Evolutionary conservation across 2,113 vertebrate species (phyloP).

Genomic region (Bos indicus): DNA sequence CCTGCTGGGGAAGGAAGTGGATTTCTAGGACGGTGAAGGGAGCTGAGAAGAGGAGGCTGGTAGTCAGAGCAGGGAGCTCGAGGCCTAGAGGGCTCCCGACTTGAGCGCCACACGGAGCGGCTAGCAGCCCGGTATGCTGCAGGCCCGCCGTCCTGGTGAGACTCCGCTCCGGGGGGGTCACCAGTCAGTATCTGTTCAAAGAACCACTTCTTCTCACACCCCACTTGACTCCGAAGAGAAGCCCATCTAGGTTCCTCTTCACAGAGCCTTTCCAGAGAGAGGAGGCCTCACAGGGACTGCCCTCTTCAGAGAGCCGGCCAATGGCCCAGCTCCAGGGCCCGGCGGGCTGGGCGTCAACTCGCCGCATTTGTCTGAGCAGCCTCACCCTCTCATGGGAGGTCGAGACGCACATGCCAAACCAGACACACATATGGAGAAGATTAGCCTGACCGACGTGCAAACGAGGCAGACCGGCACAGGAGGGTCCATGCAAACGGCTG

Average conservation of each 20-base stretch:
- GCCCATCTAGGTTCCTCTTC: background rate
- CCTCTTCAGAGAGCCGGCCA: background rate
- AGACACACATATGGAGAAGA: slow-evolving; percentile 79
- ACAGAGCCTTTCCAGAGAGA: background rate
- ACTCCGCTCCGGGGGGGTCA: background rate
- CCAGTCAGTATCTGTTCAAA: background rate
- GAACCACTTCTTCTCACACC: background rate
- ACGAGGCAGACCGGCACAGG: slow-evolving; percentile 72
- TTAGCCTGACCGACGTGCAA: slow-evolving; percentile 75
- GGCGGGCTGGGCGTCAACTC: background rate
- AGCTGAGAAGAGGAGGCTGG: background rate
- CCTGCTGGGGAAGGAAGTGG: background rate
- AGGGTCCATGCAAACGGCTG: slow-evolving; percentile 75
- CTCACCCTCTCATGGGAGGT: slow-evolving; percentile 76
- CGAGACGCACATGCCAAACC: slow-evolving; percentile 74
- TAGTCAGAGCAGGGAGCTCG: background rate
- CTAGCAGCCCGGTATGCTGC: background rate
- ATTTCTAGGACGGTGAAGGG: background rate
- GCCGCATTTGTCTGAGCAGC: slow-evolving; percentile 23
- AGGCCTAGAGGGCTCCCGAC: background rate
- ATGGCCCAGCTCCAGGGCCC: background rate
- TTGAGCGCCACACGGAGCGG: background rate
- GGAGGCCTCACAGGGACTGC: background rate
- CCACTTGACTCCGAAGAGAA: background rate
- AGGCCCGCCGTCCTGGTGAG: background rate